Percentiles rank a stretch among this genome's conserved stretches.
Evolutionary conservation across 2,888 invertebrate species (phyloP).

Genomic region (Campopleginae sp.): DNA sequence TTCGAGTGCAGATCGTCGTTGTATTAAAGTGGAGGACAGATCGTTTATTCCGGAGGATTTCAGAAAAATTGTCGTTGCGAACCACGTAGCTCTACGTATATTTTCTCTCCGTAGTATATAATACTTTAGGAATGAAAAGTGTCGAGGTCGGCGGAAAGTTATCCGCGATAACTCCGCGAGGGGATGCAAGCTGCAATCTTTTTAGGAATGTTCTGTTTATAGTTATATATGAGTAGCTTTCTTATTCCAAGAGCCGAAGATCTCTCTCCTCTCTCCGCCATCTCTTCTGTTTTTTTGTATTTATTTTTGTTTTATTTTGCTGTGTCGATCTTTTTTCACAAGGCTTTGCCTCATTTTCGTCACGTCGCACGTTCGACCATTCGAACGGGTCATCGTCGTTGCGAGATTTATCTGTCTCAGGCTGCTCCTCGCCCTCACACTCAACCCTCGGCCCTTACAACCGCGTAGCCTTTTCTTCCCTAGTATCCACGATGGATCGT

Average conservation of each 20-base stretch:
- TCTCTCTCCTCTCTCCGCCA: conserved; percentile 10
- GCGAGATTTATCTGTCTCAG: conserved; percentile 69
- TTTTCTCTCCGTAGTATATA: conserved; percentile 40
- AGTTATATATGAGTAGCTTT: conserved; percentile 31
- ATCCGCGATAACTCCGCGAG: conserved; percentile 61
- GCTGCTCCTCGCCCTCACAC: conserved; percentile 34
- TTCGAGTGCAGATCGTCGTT: conserved; percentile 31
- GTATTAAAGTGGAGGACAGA: conserved; percentile 38
- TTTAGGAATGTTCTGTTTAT: conserved; percentile 13
- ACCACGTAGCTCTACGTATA: conserved; percentile 51
- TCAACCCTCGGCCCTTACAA: conserved; percentile 35
- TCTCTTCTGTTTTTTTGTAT: conserved; percentile 1
- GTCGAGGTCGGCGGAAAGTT: conserved; percentile 62
- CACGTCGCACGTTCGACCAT: conserved; percentile 67
- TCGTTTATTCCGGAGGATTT: conserved; percentile 47
- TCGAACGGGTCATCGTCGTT: conserved; percentile 70
- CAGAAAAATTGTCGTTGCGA: conserved; percentile 60
- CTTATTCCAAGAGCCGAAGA: conserved; percentile 30
- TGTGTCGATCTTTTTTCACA: background rate
- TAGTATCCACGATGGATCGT: conserved; percentile 42
- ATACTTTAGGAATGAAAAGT: conserved; percentile 61
- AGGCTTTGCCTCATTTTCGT: conserved; percentile 66
- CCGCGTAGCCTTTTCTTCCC: conserved; percentile 47
- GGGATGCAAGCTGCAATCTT: conserved; percentile 31
- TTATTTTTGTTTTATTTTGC: conserved; percentile 2